Evolutionary conservation across 2,797 vertebrate genomes (phyloP).

Genomic region (Lates japonicus): DNA sequence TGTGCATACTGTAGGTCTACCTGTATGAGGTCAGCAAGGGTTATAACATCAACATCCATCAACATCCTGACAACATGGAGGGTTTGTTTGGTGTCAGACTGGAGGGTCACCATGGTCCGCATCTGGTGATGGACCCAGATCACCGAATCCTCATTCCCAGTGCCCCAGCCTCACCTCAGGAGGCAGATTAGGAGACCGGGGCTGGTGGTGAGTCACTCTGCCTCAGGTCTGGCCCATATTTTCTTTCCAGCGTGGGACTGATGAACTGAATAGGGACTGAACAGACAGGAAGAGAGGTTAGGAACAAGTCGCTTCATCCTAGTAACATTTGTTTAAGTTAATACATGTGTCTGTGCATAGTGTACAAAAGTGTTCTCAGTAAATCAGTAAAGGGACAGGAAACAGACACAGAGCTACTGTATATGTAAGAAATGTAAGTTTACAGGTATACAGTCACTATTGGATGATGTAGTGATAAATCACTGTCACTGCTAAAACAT

Average conservation of each 20-base stretch:
- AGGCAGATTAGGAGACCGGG: slow-evolving; percentile 25
- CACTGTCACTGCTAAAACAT: background rate
- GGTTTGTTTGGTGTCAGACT: slow-evolving; percentile 52
- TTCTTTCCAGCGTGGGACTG: slow-evolving; percentile 56
- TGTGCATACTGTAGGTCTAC: slow-evolving; percentile 49
- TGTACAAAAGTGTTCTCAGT: background rate
- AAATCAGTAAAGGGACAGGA: background rate
- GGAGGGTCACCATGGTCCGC: slow-evolving; percentile 49
- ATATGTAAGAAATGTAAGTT: background rate
- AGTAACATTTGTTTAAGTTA: background rate
- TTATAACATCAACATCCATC: slow-evolving; percentile 55
- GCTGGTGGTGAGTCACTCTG: slow-evolving; percentile 21
- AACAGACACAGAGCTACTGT: background rate
- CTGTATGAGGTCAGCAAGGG: slow-evolving; percentile 61
- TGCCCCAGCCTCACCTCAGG: slow-evolving; percentile 40
- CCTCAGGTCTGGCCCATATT: slow-evolving; percentile 37
- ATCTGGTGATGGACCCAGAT: slow-evolving; percentile 70
- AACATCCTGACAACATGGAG: slow-evolving; percentile 56
- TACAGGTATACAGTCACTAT: background rate
- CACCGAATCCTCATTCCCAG: slow-evolving; percentile 31
- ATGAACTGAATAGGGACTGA: slow-evolving; percentile 26
- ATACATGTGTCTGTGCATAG: background rate
- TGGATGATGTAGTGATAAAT: slow-evolving; percentile 8
- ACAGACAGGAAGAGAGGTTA: slow-evolving; percentile 52
- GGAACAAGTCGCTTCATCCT: slow-evolving; percentile 24